A percentile compares a stretch with the other conserved stretches of the same genome.
Conservation (phyloP, 2,888 invertebrate genomes). For the Diarsia brunnea region DNA sequence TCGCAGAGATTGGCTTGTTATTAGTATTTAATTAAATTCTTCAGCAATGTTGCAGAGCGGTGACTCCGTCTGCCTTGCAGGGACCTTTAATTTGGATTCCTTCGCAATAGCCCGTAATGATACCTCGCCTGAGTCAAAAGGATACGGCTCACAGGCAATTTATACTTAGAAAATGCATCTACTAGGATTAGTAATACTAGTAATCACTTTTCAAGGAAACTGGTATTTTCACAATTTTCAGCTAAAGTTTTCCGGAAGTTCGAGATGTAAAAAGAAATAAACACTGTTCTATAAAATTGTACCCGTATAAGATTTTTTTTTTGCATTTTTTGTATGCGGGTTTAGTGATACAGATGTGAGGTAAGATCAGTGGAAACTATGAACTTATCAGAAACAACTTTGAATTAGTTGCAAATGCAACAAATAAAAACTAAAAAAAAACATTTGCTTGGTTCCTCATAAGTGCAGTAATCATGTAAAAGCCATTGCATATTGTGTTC, state of each 20-base stretch:
- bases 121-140: constrained; percentile 47
- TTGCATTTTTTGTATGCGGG: not conserved
- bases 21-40: constrained; percentile 74
- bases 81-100: constrained; percentile 75
- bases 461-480: not conserved
- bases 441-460: not conserved
- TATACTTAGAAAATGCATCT: constrained; percentile 35
- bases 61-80: constrained; percentile 62
- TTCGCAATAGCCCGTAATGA: constrained; percentile 62
- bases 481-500: constrained; percentile 9
- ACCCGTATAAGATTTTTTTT: not conserved
- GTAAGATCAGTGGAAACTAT: not conserved
- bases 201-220: not conserved
- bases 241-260: not conserved
- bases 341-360: not conserved
- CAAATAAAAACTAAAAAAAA: too few species aligned
- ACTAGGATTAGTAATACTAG: constrained; percentile 1
- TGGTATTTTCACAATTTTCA: not conserved
- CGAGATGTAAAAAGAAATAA: constrained; percentile 2
- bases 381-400: not conserved
- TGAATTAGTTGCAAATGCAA: constrained; percentile 10
- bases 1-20: constrained; percentile 62
- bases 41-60: constrained; percentile 61
- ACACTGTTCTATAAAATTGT: not conserved
- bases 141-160: constrained; percentile 40